phyloP scores from a whole-genome alignment of 2,888 invertebrate genomes.

The Drosophila acutilabella region DNA sequence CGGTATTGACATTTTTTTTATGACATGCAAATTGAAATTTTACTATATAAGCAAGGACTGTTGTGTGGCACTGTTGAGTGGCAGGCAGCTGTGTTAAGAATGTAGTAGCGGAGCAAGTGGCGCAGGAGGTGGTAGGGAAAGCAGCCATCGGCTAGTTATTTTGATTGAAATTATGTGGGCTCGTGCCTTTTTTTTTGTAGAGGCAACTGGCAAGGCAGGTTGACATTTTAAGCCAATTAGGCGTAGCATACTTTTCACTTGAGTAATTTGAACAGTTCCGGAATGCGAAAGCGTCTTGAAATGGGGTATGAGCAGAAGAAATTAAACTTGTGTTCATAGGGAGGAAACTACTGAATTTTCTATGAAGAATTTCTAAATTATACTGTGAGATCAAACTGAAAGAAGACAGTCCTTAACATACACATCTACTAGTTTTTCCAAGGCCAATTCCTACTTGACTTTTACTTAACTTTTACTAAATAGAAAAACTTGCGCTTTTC shows the following conservation, averaged over 20 bases:
- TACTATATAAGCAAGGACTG: constrained; percentile 47
- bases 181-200: constrained; percentile 22
- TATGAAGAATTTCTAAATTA: no score
- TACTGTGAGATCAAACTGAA: no score
- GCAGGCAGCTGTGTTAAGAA: background rate
- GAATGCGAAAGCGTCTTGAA: background rate
- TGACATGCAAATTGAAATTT: constrained; percentile 80
- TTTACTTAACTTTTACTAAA: no score
- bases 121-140: background rate
- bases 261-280: constrained; percentile 15
- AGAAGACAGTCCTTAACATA: no score
- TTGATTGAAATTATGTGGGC: constrained; percentile 66
- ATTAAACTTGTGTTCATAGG: no score
- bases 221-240: constrained; percentile 46
- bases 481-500: background rate
- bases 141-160: constrained; percentile 63
- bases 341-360: no score
- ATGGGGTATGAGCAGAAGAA: no score
- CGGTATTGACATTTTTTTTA: constrained; percentile 72
- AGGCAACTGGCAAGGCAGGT: constrained; percentile 13
- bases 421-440: no score
- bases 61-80: background rate
- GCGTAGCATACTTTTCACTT: constrained; percentile 27
- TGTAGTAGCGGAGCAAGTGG: background rate
- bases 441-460: no score